Base-by-base conservation (phyloP, 2,888 invertebrate species). In the Lymantria dispar region DNA sequence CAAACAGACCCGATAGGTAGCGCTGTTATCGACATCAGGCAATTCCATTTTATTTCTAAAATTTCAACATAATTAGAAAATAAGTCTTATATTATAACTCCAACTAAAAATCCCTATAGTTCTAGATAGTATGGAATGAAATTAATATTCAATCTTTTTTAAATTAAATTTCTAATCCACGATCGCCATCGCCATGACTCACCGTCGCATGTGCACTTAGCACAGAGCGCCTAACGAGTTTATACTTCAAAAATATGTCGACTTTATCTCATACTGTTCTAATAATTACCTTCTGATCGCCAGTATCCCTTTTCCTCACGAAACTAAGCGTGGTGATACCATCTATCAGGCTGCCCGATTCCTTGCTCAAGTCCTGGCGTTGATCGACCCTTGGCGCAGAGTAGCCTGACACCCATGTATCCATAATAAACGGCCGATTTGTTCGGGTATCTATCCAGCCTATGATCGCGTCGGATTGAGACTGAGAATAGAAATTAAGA, bases 391-490 rank as follows among this genome's bases (percentile, higher is more conserved):
- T 83, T 0, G 97, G 96, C 8, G 95, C 92, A 1, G 94, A 93
- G 87, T 97, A 97, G 0, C 96, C 96, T 0, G 78, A 74, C 49
- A 97, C 94, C 96, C 96, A 98, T 0, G 96, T 96, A 80, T 98
- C 98, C 96, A 97, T 96, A 15, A 98, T 81, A 87, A 97, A 97
- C 0, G 96, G 95, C 0, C 96, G 92, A 0, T 96, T 96, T 0
- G 92, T 93, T 8, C 93, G 93, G 46, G 94, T 93, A 77, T 97
- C 97, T 29, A 98, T 95, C 96, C 97, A 97, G 0, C 98, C 98
- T 14, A 98, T 91, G 15, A 98, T 93, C 0, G 97, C 96, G 78
- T 98, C 98, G 0, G 97, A 96, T 88, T 97, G 96, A 0, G 96
- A 94, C 95, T 95, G 79, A 15, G 78, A 76, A 56, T 51, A 38